Base-by-base conservation (phyloP, 2,888 invertebrate species). In the Polydrusus cervinus region DNA sequence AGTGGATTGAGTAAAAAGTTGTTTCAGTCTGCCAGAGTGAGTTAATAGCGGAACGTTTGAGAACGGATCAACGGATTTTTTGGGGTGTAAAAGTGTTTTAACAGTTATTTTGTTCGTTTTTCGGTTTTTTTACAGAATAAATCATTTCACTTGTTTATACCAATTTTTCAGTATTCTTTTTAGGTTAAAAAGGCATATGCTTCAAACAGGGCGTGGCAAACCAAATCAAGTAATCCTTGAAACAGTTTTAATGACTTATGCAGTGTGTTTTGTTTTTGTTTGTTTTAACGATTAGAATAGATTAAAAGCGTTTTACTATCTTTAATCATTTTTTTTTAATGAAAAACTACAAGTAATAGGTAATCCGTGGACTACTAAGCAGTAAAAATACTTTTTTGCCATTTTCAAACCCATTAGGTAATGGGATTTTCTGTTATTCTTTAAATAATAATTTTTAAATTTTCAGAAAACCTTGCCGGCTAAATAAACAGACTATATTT, bases 11-110 rank as follows among this genome's bases (percentile, higher is more conserved):
- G n/a, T n/a, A 13, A n/a, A 6, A 18, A 51, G 20, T 49, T 49
- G 30, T 2, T 60, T 16, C 60, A 68, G 66, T 66, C 66, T 51
- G 34, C 18, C 8, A 38, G 25, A 51, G 51, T 66, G 38, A 51
- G 66, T 66, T 66, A 13, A 18, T 1, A 34, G 9, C 11, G 55
- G 8, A 6, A 34, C 34, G 38, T 60, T n/a, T 11, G 18, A 38
- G 16, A 30, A 34, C 34, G 34, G 34, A 30, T 11, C 30, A 14
- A 5, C 16, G 14, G n/a, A 8, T 18, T 60, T 38, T 60, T 57
- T 60, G 38, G 38, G 57, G 57, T 34, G 16, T 34, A 34, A 18
- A 25, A 38, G 57, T 60, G 38, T 60, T 53, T 60, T 60, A 30
- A 30, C 13, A 6, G n/a, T 13, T 53, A n/a, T 53, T n/a, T 53